These are phyloP conservation scores for Agapostemon virescens DNA, from an alignment of 2,888 invertebrate species.

Conservation along the genomic window DNA sequence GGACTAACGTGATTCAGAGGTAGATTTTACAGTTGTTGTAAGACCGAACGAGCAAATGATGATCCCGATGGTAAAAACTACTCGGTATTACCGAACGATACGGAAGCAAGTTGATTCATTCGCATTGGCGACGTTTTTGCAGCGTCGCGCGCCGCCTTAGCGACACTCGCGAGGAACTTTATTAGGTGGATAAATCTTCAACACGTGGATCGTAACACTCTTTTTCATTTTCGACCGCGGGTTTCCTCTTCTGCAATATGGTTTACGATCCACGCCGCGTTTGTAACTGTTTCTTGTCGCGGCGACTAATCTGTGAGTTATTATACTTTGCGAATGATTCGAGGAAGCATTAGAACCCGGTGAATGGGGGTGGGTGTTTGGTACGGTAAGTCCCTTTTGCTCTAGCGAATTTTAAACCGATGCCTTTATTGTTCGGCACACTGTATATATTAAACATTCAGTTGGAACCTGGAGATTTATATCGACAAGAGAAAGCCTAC, in stretches of 20 bases:
- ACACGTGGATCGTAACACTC: conserved; percentile 1
- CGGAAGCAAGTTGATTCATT: not conserved
- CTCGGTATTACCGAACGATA: not conserved
- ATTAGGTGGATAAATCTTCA: not conserved
- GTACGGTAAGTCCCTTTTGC: not conserved
- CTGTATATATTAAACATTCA: not conserved
- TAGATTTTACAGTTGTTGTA: not conserved
- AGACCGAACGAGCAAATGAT: not conserved
- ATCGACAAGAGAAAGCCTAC: not conserved
- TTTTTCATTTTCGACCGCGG: not conserved
- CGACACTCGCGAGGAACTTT: not conserved
- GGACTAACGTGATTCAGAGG: no score
- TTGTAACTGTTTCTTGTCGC: conserved; percentile 4
- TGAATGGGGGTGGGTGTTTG: not conserved
- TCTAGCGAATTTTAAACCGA: not conserved
- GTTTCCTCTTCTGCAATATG: not conserved
- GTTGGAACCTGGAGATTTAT: not conserved
- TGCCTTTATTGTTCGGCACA: not conserved
- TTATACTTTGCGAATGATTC: not conserved
- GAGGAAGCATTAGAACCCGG: not conserved
- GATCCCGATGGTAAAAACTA: not conserved
- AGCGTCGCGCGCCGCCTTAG: not conserved
- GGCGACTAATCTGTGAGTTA: not conserved
- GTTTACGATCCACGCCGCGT: not conserved
- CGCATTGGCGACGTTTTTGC: not conserved